phyloP scores from a whole-genome alignment of 2,888 invertebrate species.

The Rapana venosa region DNA sequence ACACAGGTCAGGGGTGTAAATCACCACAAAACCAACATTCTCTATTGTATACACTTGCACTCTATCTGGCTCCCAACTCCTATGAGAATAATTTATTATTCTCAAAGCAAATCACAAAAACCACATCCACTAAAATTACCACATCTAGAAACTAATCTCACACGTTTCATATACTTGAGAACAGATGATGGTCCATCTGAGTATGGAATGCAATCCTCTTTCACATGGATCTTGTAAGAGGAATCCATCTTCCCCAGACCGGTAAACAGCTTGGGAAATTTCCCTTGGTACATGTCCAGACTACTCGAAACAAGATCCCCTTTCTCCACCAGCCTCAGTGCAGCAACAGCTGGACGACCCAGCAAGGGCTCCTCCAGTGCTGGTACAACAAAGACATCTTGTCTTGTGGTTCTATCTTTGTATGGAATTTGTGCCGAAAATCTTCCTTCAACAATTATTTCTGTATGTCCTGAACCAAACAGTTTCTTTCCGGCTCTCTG shows the following conservation, averaged over 20 bases:
- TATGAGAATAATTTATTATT: too few species aligned
- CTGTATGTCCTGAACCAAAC: neutral
- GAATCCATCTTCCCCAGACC: neutral
- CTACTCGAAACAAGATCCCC: neutral
- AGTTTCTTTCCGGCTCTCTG: constrained; percentile 7
- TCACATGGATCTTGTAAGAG: constrained; percentile 27
- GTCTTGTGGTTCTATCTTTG: neutral
- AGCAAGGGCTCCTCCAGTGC: neutral
- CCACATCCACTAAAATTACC: too few species aligned
- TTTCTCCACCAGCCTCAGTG: constrained; percentile 1
- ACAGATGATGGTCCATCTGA: too few species aligned
- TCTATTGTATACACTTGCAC: too few species aligned
- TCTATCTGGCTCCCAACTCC: too few species aligned
- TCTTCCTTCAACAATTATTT: neutral
- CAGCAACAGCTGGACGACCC: neutral
- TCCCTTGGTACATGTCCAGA: neutral
- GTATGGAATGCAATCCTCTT: constrained; percentile 17
- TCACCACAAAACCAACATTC: too few species aligned
- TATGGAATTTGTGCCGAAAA: neutral
- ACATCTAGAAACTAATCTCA: too few species aligned
- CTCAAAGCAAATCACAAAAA: too few species aligned
- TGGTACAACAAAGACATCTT: constrained; percentile 8
- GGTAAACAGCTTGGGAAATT: neutral
- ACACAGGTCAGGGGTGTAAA: too few species aligned
- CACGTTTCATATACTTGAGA: too few species aligned